Evolutionary conservation across 1,140 invertebrate genomes (phyloP).

Genomic region (Cyclargus thomasi): DNA sequence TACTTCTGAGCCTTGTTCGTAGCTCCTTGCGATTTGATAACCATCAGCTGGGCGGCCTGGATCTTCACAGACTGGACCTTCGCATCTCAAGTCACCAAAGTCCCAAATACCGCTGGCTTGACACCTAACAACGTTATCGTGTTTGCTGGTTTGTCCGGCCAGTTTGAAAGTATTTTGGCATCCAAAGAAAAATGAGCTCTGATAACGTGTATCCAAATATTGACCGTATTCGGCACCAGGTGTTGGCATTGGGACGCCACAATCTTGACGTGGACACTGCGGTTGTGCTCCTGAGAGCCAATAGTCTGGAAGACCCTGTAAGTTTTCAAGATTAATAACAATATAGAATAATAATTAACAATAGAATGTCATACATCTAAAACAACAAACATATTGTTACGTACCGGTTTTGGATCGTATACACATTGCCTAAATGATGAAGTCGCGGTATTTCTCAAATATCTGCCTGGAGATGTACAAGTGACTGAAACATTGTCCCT

Average conservation of each 20-base stretch:
- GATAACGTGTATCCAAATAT: constrained; percentile 90
- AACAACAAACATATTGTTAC: constrained; percentile 26
- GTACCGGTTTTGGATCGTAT: constrained; percentile 91
- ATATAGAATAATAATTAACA: too few species aligned
- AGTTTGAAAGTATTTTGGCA: constrained; percentile 97
- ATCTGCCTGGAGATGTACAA: constrained; percentile 85
- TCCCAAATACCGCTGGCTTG: constrained; percentile 96
- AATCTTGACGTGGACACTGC: constrained; percentile 90
- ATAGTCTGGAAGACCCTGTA: constrained; percentile 88
- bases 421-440: constrained; percentile 94
- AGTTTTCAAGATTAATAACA: too few species aligned
- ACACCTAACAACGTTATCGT: constrained; percentile 95
- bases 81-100: constrained; percentile 95
- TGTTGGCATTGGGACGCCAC: constrained; percentile 89
- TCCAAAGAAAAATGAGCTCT: constrained; percentile 96
- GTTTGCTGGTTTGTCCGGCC: constrained; percentile 91
- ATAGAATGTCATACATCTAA: too few species aligned
- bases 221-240: constrained; percentile 95
- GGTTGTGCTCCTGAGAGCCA: constrained; percentile 93
- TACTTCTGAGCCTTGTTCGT: constrained; percentile 95
- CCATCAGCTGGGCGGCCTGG: constrained; percentile 95
- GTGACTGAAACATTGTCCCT: constrained; percentile 91
- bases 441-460: constrained; percentile 86
- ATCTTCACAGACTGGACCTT: constrained; percentile 96
- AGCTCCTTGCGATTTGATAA: constrained; percentile 90